Percentiles rank a stretch among this genome's conserved stretches.
These are phyloP conservation scores for Thymelicus acteon DNA, from an alignment of 2,888 invertebrate genomes.

Conservation along the genomic window DNA sequence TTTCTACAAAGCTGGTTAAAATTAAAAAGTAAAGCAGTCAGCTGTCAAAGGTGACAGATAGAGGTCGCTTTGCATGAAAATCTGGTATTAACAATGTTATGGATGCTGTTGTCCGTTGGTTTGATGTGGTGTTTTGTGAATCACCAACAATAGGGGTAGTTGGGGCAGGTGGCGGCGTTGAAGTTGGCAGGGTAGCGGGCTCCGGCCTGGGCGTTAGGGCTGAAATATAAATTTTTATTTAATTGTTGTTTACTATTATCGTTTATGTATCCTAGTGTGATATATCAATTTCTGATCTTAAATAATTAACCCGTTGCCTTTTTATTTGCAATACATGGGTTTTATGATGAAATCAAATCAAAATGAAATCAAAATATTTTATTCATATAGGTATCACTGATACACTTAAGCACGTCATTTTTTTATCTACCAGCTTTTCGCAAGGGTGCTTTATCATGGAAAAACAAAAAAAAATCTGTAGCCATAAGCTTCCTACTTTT, in stretches of 20 bases:
- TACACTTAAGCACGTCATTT: too few relatives aligned
- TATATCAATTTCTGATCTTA: too few relatives aligned
- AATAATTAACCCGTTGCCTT: too few relatives aligned
- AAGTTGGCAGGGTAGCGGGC: slow-evolving; percentile 81
- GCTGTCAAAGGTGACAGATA: slow-evolving; percentile 38
- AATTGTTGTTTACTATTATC: background rate
- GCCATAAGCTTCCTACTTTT: too few relatives aligned
- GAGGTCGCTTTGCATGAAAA: slow-evolving; percentile 43
- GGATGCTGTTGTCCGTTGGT: slow-evolving; percentile 36
- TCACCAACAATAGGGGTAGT: slow-evolving; percentile 84
- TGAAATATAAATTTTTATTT: slow-evolving; percentile 48
- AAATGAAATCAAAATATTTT: too few relatives aligned
- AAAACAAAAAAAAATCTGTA: too few relatives aligned
- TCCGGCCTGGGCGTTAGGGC: slow-evolving; percentile 60
- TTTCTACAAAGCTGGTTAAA: slow-evolving; percentile 44
- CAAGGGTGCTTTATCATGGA: too few relatives aligned
- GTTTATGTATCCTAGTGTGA: too few relatives aligned
- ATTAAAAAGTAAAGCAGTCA: slow-evolving; percentile 29
- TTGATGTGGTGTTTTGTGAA: slow-evolving; percentile 37
- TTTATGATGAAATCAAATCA: too few relatives aligned
- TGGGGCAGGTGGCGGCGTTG: slow-evolving; percentile 82
- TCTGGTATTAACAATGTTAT: slow-evolving; percentile 45
- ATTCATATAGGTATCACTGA: too few relatives aligned
- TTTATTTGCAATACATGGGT: too few relatives aligned
- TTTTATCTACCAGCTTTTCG: too few relatives aligned